phyloP scores from a whole-genome alignment of 64 coral and sea anemone genomes.

The Montipora sp. region DNA sequence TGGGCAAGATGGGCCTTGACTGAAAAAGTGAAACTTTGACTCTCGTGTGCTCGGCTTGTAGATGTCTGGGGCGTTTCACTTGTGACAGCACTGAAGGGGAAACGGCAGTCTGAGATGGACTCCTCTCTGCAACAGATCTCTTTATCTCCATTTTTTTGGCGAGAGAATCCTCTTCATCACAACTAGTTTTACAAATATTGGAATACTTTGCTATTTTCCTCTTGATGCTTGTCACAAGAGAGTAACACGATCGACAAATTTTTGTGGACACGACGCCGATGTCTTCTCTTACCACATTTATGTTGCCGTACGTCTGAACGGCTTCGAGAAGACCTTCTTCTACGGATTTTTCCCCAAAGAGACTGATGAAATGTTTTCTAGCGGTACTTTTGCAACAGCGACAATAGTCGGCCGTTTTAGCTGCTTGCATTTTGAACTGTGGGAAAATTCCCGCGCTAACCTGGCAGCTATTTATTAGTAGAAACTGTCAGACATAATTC shows the following conservation, averaged over 20 bases:
- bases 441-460: neutral
- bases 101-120: slow-evolving; percentile 1
- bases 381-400: neutral
- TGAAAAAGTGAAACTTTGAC: neutral
- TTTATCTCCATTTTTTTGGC: neutral
- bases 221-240: neutral
- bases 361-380: neutral
- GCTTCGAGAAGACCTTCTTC: neutral
- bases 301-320: neutral
- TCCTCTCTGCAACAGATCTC: neutral
- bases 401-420: neutral
- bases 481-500: too few relatives aligned
- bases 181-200: neutral
- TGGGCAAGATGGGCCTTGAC: neutral
- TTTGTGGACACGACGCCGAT: neutral
- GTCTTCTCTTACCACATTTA: neutral
- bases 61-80: neutral
- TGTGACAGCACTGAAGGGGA: neutral
- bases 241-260: neutral
- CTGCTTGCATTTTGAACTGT: neutral
- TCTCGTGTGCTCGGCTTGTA: neutral
- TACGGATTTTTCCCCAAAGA: neutral
- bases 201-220: neutral
- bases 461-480: neutral
- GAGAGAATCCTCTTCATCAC: neutral